Conservation (phyloP, 2,113 vertebrate genomes). For the Tyrannus savana region DNA sequence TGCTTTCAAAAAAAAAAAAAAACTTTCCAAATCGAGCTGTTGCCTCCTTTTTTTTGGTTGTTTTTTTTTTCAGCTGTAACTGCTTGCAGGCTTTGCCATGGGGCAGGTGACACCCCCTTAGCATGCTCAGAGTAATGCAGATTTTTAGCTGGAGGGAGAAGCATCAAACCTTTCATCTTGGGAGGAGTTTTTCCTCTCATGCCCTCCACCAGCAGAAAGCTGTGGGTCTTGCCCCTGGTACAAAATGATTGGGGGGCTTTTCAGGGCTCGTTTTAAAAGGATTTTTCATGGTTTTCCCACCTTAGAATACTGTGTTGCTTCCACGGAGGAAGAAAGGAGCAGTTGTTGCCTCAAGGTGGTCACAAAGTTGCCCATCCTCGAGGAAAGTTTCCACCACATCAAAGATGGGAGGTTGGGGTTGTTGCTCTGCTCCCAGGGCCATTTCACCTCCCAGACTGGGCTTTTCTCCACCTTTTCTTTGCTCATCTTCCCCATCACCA, state of each 20-base stretch:
- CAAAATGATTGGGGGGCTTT: background rate
- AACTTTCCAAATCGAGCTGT: background rate
- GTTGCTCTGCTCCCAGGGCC: background rate
- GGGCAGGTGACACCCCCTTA: background rate
- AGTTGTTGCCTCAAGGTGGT: background rate
- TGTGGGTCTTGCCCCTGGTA: background rate
- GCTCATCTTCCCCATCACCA: rapidly evolving
- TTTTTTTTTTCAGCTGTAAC: background rate
- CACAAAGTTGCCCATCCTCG: background rate
- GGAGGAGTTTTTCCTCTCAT: background rate
- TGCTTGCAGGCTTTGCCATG: background rate
- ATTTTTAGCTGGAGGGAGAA: background rate
- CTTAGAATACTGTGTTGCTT: background rate
- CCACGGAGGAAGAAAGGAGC: rapidly evolving
- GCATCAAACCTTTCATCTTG: background rate
- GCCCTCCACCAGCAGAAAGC: background rate
- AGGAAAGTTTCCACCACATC: background rate
- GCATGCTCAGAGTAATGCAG: background rate
- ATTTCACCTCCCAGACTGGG: rapidly evolving
- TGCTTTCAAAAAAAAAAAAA: background rate
- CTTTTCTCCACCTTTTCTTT: background rate
- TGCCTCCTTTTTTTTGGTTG: background rate
- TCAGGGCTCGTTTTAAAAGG: background rate
- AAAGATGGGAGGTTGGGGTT: background rate
- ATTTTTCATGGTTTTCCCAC: background rate